A percentile compares a stretch with the other conserved stretches of the same genome.
Evolutionary conservation across 1,140 invertebrate species (phyloP).

Genomic region (Tenebrio molitor): DNA sequence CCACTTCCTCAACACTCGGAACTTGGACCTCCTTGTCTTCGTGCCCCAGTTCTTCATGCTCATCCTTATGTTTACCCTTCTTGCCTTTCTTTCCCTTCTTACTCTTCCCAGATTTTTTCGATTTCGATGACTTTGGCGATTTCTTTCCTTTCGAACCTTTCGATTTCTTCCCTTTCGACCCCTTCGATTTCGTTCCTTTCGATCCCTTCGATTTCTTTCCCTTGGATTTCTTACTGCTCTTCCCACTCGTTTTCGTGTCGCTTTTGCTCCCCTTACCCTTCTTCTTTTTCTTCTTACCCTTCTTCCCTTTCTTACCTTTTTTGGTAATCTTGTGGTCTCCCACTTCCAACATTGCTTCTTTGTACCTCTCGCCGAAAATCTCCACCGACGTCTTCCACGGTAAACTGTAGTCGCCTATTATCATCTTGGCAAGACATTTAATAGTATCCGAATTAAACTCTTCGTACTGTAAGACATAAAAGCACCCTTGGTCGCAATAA

Average conservation of each 20-base stretch:
- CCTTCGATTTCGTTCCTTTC: constrained; percentile 44
- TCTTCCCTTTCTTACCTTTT: constrained; percentile 41
- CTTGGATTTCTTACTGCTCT: constrained; percentile 51
- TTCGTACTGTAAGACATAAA: constrained; percentile 72
- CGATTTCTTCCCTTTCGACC: constrained; percentile 48
- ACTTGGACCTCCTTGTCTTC: constrained; percentile 60
- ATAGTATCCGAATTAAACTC: constrained; percentile 69
- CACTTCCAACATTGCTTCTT: constrained; percentile 43
- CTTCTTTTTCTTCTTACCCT: constrained; percentile 44
- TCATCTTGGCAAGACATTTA: constrained; percentile 70
- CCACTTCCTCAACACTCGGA: constrained; percentile 53
- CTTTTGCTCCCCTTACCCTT: constrained; percentile 24
- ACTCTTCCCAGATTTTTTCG: constrained; percentile 47
- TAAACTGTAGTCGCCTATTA: constrained; percentile 69
- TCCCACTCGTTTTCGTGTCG: constrained; percentile 30
- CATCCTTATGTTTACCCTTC: constrained; percentile 48
- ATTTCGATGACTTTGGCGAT: constrained; percentile 41
- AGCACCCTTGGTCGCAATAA: constrained; percentile 70
- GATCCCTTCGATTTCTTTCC: constrained; percentile 48
- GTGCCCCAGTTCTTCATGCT: constrained; percentile 45
- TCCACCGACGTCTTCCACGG: constrained; percentile 66
- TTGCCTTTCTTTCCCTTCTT: constrained; percentile 54
- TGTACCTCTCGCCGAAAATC: constrained; percentile 67
- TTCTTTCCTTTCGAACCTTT: too few relatives aligned
- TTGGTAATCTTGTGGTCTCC: constrained; percentile 15